phyloP scores from a whole-genome alignment of 2,888 invertebrate genomes.

The Gnatocerus cornutus region DNA sequence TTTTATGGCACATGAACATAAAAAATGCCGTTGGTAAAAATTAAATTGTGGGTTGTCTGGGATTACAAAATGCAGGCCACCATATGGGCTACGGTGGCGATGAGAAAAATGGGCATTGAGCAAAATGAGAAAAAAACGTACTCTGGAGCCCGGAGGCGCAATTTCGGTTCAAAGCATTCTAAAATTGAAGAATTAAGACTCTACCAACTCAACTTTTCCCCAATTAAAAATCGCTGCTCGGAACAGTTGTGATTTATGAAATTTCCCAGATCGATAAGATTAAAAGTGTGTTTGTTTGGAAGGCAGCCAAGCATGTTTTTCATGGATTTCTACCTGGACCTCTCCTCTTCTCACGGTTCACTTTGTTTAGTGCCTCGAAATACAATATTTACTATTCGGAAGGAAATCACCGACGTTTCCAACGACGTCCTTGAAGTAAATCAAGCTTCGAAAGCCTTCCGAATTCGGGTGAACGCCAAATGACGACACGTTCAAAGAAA shows the following conservation, averaged over 20 bases:
- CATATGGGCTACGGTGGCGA: slow-evolving; percentile 53
- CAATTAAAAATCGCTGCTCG: too few relatives aligned
- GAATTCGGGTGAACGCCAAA: slow-evolving; percentile 6
- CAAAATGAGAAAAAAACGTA: too few relatives aligned
- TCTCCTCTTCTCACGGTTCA: slow-evolving; percentile 28
- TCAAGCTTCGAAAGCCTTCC: background rate
- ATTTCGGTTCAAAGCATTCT: slow-evolving; percentile 5
- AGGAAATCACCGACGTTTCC: slow-evolving; percentile 20
- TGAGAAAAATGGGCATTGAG: slow-evolving; percentile 37
- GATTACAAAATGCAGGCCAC: slow-evolving; percentile 48
- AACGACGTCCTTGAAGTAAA: slow-evolving; percentile 31
- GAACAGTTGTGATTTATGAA: slow-evolving; percentile 5
- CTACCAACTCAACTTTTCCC: too few relatives aligned
- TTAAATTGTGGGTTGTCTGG: slow-evolving; percentile 60
- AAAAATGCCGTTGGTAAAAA: slow-evolving; percentile 63
- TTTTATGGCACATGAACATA: slow-evolving; percentile 62
- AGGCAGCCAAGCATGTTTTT: slow-evolving; percentile 9
- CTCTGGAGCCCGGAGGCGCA: too few relatives aligned
- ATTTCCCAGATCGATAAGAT: slow-evolving; percentile 29
- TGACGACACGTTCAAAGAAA: slow-evolving; percentile 9
- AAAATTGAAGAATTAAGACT: slow-evolving; percentile 1
- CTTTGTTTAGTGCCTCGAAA: slow-evolving; percentile 16
- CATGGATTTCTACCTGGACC: slow-evolving; percentile 29
- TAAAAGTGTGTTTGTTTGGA: slow-evolving; percentile 21
- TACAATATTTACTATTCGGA: slow-evolving; percentile 33